Evolutionary conservation across 2,113 vertebrate species (phyloP).

Genomic region (Tichodroma muraria): DNA sequence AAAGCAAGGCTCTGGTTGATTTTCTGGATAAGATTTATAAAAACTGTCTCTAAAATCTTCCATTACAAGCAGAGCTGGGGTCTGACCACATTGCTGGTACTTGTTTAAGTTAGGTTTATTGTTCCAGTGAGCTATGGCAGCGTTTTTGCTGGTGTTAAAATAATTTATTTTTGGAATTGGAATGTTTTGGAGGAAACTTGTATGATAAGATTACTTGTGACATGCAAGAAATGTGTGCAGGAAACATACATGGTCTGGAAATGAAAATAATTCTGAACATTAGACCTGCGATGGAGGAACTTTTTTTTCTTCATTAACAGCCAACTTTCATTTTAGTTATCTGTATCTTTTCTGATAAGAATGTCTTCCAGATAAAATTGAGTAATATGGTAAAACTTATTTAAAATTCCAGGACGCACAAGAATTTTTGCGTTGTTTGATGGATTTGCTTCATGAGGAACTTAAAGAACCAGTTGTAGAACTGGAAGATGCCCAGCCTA

Average conservation of each 20-base stretch:
- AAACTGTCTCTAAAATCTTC: neutral
- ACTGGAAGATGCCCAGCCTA: slow-evolving; percentile 74
- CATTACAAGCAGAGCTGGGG: neutral
- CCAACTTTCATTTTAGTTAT: neutral
- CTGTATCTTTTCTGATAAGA: neutral
- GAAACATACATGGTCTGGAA: neutral
- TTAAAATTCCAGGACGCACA: slow-evolving; percentile 87
- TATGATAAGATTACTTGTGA: neutral
- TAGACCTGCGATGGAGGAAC: neutral
- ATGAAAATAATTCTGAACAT: neutral
- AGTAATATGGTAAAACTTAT: neutral
- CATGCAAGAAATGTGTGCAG: neutral
- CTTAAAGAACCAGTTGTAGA: slow-evolving; percentile 86
- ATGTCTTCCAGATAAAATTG: neutral
- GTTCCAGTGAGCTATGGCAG: neutral
- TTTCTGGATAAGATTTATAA: neutral
- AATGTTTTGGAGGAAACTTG: neutral
- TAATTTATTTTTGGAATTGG: neutral
- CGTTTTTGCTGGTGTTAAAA: neutral
- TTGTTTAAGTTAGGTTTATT: neutral
- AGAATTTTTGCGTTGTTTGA: slow-evolving; percentile 95
- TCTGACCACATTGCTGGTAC: neutral
- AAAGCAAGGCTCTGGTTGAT: neutral
- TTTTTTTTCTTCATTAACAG: neutral
- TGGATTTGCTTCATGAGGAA: slow-evolving; percentile 98